Evolutionary conservation across 2,113 vertebrate species (phyloP).

Genomic region (Oostethus manadensis): DNA sequence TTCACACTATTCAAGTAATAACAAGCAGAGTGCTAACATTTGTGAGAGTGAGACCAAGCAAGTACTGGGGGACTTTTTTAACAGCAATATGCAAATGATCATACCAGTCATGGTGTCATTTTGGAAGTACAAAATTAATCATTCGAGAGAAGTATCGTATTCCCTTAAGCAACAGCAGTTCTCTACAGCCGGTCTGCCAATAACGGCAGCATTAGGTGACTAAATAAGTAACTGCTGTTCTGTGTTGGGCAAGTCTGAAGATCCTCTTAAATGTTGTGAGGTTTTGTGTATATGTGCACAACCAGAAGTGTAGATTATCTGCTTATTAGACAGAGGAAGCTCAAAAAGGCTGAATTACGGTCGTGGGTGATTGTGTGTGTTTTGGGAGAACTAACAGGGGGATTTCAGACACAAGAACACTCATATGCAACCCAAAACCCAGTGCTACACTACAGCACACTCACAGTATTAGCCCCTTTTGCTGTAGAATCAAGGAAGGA

Average conservation of each 20-base stretch:
- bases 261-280: constrained; percentile 45
- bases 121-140: constrained; percentile 55
- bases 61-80: constrained; percentile 19
- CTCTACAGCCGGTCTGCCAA: constrained; percentile 59
- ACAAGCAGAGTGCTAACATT: constrained; percentile 35
- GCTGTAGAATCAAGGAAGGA: constrained; percentile 44
- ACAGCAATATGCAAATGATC: constrained; percentile 46
- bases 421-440: constrained; percentile 54
- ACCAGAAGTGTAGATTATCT: constrained; percentile 21
- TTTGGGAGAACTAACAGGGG: constrained; percentile 54
- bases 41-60: constrained; percentile 3
- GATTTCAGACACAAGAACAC: constrained; percentile 61
- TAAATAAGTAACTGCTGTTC: constrained; percentile 63
- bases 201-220: constrained; percentile 60
- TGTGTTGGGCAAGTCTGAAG: constrained; percentile 64
- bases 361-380: too few relatives aligned
- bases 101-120: constrained; percentile 41
- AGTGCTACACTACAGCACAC: constrained; percentile 6
- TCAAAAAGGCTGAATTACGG: constrained; percentile 48
- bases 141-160: constrained; percentile 46
- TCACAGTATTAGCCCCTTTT: constrained; percentile 29
- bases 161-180: constrained; percentile 60
- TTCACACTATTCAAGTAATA: constrained; percentile 28
- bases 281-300: constrained; percentile 22
- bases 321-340: constrained; percentile 59